These are phyloP conservation scores for Ormyrus labotus DNA, from an alignment of 2,888 invertebrate species.

Conservation along the genomic window DNA sequence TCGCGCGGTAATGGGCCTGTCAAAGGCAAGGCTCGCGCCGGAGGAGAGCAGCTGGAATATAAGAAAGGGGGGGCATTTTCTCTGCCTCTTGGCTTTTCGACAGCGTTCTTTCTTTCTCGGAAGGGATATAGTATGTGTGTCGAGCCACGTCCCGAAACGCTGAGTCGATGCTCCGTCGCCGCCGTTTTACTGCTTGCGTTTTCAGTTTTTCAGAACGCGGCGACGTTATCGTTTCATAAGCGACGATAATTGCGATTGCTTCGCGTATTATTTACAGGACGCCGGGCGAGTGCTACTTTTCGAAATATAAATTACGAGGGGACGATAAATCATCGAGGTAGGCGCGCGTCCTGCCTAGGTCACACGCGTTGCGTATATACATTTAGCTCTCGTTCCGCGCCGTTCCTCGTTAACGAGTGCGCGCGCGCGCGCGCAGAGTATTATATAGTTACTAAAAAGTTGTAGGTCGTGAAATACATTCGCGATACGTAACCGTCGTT, in stretches of 20 bases:
- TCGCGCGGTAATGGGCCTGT: conserved; percentile 73
- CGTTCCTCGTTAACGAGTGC: conserved; percentile 27
- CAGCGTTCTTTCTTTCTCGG: neutral
- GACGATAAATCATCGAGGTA: conserved; percentile 3
- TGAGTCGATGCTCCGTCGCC: neutral
- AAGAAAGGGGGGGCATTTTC: conserved; percentile 18
- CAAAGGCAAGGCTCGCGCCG: conserved; percentile 63
- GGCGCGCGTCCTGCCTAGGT: neutral
- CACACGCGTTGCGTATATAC: neutral
- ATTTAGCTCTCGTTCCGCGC: conserved; percentile 6
- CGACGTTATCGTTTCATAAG: neutral
- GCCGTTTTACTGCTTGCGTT: neutral
- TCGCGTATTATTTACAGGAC: neutral
- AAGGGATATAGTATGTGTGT: neutral
- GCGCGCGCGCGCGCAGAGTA: neutral
- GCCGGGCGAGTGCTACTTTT: neutral
- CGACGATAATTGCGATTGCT: neutral
- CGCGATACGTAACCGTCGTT: conserved; percentile 47
- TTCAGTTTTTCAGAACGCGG: neutral
- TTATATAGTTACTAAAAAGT: conserved; percentile 45
- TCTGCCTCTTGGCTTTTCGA: neutral
- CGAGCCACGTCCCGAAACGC: too few species aligned
- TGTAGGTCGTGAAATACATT: conserved; percentile 60
- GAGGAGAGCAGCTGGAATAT: neutral
- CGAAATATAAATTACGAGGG: neutral